These are phyloP conservation scores for Agapornis roseicollis DNA, from an alignment of 2,113 vertebrate genomes.

Conservation along the genomic window DNA sequence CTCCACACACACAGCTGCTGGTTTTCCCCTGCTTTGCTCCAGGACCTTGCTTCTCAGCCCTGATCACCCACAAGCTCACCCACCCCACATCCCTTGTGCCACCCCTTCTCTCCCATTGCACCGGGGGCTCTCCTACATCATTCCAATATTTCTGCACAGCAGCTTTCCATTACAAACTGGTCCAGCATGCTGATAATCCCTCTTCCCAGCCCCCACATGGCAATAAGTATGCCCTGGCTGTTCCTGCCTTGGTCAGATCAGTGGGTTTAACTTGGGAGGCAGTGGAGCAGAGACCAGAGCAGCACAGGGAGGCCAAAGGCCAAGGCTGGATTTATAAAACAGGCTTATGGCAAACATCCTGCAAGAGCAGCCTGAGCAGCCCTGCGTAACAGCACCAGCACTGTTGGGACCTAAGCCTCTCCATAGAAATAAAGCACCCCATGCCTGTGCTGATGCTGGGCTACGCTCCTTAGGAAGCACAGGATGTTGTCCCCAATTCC, in stretches of 20 bases:
- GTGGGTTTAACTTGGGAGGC: constrained; percentile 15
- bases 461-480: neutral
- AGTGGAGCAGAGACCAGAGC: neutral
- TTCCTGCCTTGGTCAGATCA: neutral
- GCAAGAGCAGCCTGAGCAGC: neutral
- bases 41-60: neutral
- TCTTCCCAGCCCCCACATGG: neutral
- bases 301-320: neutral
- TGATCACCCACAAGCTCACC: neutral
- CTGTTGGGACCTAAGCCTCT: neutral
- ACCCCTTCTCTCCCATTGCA: neutral
- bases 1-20: rapidly evolving
- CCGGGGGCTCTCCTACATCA: neutral
- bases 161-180: neutral
- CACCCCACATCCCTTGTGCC: neutral
- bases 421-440: neutral
- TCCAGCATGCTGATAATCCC: neutral
- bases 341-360: neutral
- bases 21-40: neutral
- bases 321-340: neutral
- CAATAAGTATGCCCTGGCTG: neutral
- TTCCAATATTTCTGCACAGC: neutral
- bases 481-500: neutral
- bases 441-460: rapidly evolving
- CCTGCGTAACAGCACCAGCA: neutral